Evolutionary conservation across 2,797 vertebrate species (phyloP), one percentile per base, ranked within the genome.

Genomic region (Ptychadena robeensis): DNA sequence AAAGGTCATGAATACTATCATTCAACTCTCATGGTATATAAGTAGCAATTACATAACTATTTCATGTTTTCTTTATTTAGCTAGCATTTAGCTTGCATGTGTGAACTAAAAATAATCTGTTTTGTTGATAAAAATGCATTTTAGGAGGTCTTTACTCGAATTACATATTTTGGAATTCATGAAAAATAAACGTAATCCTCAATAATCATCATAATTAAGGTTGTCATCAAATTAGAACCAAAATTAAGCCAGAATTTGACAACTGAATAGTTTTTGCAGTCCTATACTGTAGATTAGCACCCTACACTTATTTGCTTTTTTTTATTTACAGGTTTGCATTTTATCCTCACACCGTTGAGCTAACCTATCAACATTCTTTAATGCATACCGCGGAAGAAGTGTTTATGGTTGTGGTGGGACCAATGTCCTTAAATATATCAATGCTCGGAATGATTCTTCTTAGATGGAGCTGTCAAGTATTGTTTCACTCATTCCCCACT

Each of bases 391-490:
- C 90, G 80, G 96, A 98, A 93, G 97, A 98, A 91, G 75, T 97
- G 93, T 90, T 93, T 79, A 91, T 98, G 93, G 94, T 98, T 79
- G 89, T 93, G 86, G 91, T 95, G 88, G 97, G 97, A 92, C 95
- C 96, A 88, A 92, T 99, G 92, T 95, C 94, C 92, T 95, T 98
- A 95, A 97, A 96, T 0, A 86, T 89, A 82, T 86, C 89, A 86
- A 91, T 93, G 86, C 91, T 98, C 89, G 91, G 96, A 90, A 93
- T 97, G 94, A 92, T 97, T 93, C 94, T 98, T 93, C 94, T 97
- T 95, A 96, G 95, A 97, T 96, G 97, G 94, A 93, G 93, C 94
- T 99, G 97, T 97, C 97, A 96, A 92, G 94, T 94, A 89, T 89
- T 93, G 91, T 97, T 97, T 96, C 93, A 92, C 90, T 97, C 95